Conservation (phyloP, 1,140 invertebrate species). For the Pteromalus puparum region DNA sequence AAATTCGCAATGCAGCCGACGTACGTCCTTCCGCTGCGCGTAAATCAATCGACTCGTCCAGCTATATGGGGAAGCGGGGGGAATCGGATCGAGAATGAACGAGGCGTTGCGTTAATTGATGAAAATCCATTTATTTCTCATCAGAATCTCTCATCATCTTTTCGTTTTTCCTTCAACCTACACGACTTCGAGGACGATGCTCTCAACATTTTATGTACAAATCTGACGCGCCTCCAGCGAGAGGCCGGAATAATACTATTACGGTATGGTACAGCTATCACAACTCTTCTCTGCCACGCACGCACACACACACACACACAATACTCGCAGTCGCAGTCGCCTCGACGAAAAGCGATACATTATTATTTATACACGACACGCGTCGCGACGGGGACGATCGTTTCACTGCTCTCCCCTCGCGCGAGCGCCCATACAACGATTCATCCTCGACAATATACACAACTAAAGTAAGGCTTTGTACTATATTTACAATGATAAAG, state of each 20-base stretch:
- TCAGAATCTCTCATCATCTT: not conserved
- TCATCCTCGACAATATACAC: slow-evolving; percentile 30
- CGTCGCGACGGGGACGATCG: not conserved
- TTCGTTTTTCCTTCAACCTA: slow-evolving; percentile 56
- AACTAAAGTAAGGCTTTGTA: slow-evolving; percentile 21
- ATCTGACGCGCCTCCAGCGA: slow-evolving; percentile 56
- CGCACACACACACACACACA: not conserved
- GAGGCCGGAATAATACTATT: slow-evolving; percentile 63
- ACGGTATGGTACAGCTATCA: slow-evolving; percentile 63
- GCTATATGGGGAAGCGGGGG: too few relatives aligned
- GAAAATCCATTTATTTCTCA: slow-evolving; percentile 74
- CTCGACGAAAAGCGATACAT: too few relatives aligned
- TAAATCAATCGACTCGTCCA: too few relatives aligned
- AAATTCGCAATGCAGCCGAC: too few relatives aligned
- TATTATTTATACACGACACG: slow-evolving; percentile 36
- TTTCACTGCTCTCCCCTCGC: not conserved
- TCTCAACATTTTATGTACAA: slow-evolving; percentile 58
- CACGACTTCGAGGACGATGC: slow-evolving; percentile 58
- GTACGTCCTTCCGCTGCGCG: too few relatives aligned
- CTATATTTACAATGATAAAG: slow-evolving; percentile 45
- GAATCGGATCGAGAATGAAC: not conserved
- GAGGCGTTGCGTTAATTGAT: slow-evolving; percentile 57
- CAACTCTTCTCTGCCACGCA: slow-evolving; percentile 52
- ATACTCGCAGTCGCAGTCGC: slow-evolving; percentile 33
- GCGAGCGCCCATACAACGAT: slow-evolving; percentile 31